A percentile compares a stretch with the other conserved stretches of the same genome.
These are phyloP conservation scores for Toxonevra muliebris DNA, from an alignment of 2,888 invertebrate species.

Conservation along the genomic window DNA sequence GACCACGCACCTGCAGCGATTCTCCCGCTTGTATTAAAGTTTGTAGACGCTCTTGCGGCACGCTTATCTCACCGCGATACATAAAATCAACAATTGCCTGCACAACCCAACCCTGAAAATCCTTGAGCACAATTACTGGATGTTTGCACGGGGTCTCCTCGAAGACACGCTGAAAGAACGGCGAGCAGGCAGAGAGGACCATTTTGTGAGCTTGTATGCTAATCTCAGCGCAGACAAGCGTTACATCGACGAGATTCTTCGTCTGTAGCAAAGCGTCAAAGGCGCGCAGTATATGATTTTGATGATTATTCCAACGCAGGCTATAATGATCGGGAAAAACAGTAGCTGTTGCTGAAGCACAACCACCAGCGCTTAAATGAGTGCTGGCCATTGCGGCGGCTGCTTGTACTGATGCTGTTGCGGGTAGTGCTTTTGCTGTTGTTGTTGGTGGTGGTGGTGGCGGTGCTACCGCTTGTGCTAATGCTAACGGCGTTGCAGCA, in stretches of 20 bases:
- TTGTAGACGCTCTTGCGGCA: constrained; percentile 84
- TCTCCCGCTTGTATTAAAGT: constrained; percentile 88
- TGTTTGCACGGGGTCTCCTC: constrained; percentile 93
- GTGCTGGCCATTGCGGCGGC: constrained; percentile 25
- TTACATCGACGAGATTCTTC: constrained; percentile 88
- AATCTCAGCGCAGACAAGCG: constrained; percentile 86
- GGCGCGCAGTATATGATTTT: constrained; percentile 84
- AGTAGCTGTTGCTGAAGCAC: background rate
- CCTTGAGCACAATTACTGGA: constrained; percentile 90
- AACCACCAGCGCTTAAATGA: constrained; percentile 11
- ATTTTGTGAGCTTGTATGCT: constrained; percentile 91
- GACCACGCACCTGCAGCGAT: constrained; percentile 82
- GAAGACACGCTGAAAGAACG: constrained; percentile 88
- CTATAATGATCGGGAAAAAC: constrained; percentile 82
- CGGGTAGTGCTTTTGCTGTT: background rate
- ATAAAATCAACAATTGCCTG: constrained; percentile 92
- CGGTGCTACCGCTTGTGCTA: too few relatives aligned
- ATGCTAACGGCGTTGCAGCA: background rate
- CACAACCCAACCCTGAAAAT: constrained; percentile 88
- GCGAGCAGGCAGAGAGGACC: constrained; percentile 87
- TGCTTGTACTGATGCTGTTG: constrained; percentile 16
- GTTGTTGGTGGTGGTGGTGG: background rate
- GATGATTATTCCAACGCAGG: constrained; percentile 94
- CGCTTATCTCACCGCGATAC: constrained; percentile 93
- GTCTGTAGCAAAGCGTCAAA: constrained; percentile 89